Conservation (phyloP, 2,797 vertebrate genomes). For the Anas capensis region DNA sequence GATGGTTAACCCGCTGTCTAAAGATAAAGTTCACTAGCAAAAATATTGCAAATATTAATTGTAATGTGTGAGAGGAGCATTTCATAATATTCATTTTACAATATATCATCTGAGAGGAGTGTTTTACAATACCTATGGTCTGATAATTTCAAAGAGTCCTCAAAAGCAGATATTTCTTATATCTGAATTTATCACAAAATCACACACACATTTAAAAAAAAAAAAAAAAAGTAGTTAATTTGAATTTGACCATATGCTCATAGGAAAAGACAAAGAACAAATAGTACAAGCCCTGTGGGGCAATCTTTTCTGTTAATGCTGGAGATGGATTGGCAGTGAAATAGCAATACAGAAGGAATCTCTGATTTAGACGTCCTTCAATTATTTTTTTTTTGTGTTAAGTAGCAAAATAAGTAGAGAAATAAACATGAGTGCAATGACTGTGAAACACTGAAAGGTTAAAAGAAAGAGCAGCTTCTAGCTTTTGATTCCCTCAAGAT, state of each 20-base stretch:
- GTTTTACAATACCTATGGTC: neutral
- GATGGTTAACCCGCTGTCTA: neutral
- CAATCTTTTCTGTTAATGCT: neutral
- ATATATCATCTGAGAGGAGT: neutral
- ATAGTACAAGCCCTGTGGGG: neutral
- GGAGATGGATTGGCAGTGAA: neutral
- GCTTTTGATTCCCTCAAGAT: neutral
- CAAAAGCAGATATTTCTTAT: neutral
- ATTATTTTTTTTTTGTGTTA: neutral
- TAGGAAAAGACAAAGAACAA: neutral
- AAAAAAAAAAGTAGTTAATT: neutral
- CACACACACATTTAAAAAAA: no score
- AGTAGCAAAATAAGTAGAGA: neutral
- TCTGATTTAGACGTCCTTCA: rapidly evolving
- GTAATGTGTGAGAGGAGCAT: neutral
- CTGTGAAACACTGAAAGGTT: neutral
- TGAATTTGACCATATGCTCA: neutral
- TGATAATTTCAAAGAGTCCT: neutral
- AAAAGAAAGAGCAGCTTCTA: neutral
- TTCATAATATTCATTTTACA: neutral
- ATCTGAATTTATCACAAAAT: neutral
- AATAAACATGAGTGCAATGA: neutral
- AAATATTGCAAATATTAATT: neutral
- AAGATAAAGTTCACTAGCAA: neutral
- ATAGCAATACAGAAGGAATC: neutral